Evolutionary conservation across 2,888 invertebrate species (phyloP).

Genomic region (Caenorhabditis sinica): DNA sequence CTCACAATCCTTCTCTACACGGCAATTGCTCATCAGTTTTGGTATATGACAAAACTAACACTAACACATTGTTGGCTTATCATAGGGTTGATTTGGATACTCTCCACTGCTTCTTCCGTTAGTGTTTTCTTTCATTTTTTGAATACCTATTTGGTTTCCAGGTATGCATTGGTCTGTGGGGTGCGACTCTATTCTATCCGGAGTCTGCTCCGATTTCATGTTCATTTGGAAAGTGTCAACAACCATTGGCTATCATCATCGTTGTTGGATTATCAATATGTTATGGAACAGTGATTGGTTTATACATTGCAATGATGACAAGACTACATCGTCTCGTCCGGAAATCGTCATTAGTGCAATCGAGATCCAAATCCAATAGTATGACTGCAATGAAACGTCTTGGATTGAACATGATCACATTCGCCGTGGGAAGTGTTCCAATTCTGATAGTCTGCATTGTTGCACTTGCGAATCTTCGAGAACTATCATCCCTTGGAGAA

Average conservation of each 20-base stretch:
- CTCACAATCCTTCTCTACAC: slow-evolving; percentile 78
- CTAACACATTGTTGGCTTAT: slow-evolving; percentile 73
- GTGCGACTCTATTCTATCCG: slow-evolving; percentile 79
- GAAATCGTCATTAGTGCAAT: slow-evolving; percentile 53
- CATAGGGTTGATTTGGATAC: slow-evolving; percentile 77
- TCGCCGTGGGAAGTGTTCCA: slow-evolving; percentile 76
- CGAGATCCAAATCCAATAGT: slow-evolving; percentile 58
- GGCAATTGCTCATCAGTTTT: slow-evolving; percentile 79
- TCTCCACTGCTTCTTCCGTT: slow-evolving; percentile 75
- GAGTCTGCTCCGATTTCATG: slow-evolving; percentile 80
- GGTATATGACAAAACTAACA: slow-evolving; percentile 74
- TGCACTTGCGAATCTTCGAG: slow-evolving; percentile 72
- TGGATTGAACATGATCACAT: slow-evolving; percentile 77
- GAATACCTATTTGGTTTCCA: slow-evolving; percentile 52
- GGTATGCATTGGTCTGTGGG: slow-evolving; percentile 79
- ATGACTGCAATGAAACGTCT: slow-evolving; percentile 78
- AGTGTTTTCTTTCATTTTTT: background rate
- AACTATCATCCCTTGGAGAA: slow-evolving; percentile 72
- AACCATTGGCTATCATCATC: slow-evolving; percentile 77
- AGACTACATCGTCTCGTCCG: slow-evolving; percentile 51
- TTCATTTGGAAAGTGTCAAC: slow-evolving; percentile 74
- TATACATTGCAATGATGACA: slow-evolving; percentile 74
- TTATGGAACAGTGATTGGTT: slow-evolving; percentile 74
- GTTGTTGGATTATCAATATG: slow-evolving; percentile 74
- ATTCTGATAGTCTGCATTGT: slow-evolving; percentile 78